phyloP scores from a whole-genome alignment of 2,113 vertebrate species.

The Gnathonemus longibarbis region DNA sequence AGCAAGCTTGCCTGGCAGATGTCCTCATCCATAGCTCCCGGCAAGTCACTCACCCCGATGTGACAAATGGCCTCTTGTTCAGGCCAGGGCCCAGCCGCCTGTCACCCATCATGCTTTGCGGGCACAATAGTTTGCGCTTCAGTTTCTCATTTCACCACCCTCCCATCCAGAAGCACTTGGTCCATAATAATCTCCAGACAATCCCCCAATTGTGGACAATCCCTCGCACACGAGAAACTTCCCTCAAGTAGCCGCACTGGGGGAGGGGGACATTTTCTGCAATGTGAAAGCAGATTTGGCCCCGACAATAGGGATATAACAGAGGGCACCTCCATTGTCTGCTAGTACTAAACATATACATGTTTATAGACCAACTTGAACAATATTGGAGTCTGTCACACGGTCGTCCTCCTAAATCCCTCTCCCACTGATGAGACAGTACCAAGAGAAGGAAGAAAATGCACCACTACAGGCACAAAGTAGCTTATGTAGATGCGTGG shows the following conservation, averaged over 20 bases:
- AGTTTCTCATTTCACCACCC: constrained; percentile 44
- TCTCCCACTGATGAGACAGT: no score
- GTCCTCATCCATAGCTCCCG: constrained; percentile 12
- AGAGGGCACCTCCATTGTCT: not conserved
- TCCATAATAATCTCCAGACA: constrained; percentile 45
- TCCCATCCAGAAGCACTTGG: constrained; percentile 30
- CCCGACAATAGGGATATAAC: not conserved
- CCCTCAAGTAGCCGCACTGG: constrained; percentile 30
- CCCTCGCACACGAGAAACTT: constrained; percentile 34
- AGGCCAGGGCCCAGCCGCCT: not conserved
- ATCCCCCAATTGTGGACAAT: constrained; percentile 52
- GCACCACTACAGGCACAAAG: not conserved
- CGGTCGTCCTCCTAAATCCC: not conserved
- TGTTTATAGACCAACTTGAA: not conserved
- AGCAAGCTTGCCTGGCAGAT: constrained; percentile 20
- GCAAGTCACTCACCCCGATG: not conserved
- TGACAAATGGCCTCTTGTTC: constrained; percentile 21
- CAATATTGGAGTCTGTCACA: not conserved
- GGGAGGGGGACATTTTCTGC: constrained; percentile 42
- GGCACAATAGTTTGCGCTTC: constrained; percentile 38
- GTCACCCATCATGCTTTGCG: not conserved
- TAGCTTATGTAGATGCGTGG: not conserved
- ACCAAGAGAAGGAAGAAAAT: not conserved
- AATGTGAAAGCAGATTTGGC: constrained; percentile 8
- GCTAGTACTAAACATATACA: not conserved